Evolutionary conservation across 53 echinoderm and acorn worm genomes (phyloP).

Genomic region (Zoroaster sp.): DNA sequence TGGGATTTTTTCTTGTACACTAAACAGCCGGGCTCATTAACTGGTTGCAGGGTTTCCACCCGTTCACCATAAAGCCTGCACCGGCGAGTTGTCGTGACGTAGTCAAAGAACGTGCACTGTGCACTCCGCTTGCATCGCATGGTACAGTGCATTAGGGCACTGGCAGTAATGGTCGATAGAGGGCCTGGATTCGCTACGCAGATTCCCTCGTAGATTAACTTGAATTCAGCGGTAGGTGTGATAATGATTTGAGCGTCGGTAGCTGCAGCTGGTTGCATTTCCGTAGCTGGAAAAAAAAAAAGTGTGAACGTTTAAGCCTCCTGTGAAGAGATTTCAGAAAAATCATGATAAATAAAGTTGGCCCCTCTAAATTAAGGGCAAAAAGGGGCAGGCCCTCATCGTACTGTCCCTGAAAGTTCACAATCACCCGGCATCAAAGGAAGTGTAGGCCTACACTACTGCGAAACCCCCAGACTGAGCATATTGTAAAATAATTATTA

Average conservation of each 20-base stretch:
- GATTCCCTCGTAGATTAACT: not conserved
- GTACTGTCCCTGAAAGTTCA: too few relatives aligned
- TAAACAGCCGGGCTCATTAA: not conserved
- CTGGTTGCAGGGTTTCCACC: not conserved
- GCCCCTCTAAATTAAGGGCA: too few relatives aligned
- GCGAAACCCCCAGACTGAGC: too few relatives aligned
- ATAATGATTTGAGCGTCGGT: not conserved
- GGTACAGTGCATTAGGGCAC: not conserved
- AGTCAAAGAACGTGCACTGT: not conserved
- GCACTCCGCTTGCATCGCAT: not conserved
- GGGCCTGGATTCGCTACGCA: not conserved
- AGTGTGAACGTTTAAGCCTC: too few relatives aligned
- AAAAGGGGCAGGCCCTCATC: too few relatives aligned
- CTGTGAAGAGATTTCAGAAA: too few relatives aligned
- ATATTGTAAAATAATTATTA: too few relatives aligned
- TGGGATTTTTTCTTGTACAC: not conserved
- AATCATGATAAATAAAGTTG: too few relatives aligned
- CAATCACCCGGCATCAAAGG: too few relatives aligned
- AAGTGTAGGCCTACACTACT: too few relatives aligned
- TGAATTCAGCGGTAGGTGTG: not conserved
- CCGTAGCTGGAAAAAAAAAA: not conserved
- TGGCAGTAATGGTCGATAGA: not conserved
- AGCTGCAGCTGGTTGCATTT: not conserved
- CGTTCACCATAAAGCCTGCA: not conserved
- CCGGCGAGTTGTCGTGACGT: not conserved